Percentiles rank a stretch among this genome's conserved stretches.
Conservation (phyloP, 2,797 vertebrate genomes). For the Phrynocephalus forsythii region DNA sequence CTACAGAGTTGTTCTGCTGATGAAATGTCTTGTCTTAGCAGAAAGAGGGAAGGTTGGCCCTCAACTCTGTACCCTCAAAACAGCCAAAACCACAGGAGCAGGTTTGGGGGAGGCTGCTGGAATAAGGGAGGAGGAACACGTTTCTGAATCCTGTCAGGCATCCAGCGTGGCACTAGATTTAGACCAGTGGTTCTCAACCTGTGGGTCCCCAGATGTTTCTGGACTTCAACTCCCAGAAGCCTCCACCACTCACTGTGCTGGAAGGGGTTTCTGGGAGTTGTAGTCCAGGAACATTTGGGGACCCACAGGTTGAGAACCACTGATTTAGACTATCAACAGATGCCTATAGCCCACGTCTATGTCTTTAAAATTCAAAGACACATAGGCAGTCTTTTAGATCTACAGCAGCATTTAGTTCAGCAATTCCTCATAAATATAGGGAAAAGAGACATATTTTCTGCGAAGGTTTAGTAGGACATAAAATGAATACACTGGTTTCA, state of each 20-base stretch:
- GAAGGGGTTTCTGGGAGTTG: too few species aligned
- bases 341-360: background rate
- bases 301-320: too few species aligned
- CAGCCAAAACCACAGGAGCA: background rate
- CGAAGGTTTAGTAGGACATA: background rate
- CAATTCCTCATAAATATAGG: background rate
- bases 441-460: background rate
- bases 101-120: background rate
- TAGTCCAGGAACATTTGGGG: too few species aligned
- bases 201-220: too few species aligned
- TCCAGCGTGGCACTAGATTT: background rate
- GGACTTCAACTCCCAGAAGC: too few species aligned
- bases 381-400: background rate
- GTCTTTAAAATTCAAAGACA: background rate
- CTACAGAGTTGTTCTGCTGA: too few species aligned
- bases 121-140: background rate
- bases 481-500: background rate
- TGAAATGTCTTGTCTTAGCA: too few species aligned
- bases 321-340: background rate
- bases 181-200: background rate
- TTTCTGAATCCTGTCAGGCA: background rate
- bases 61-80: background rate
- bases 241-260: too few species aligned
- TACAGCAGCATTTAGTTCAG: background rate
- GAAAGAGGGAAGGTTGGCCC: too few species aligned